phyloP scores from a whole-genome alignment of 2,888 invertebrate genomes.

The Chirona hameri region DNA sequence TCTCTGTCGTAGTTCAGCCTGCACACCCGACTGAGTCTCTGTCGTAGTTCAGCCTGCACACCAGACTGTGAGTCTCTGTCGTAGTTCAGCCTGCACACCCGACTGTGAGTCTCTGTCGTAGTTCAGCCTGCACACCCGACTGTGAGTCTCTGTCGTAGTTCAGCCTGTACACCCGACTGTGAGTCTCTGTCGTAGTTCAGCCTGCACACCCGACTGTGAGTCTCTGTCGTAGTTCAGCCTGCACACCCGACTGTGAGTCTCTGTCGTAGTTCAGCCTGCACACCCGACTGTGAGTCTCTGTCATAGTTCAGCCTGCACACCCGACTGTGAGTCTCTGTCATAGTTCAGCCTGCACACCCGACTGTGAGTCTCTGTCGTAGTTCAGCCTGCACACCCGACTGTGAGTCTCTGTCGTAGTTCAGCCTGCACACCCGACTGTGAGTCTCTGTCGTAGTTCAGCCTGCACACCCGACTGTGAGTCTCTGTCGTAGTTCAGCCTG shows the following conservation, averaged over 20 bases:
- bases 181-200: slow-evolving; percentile 30
- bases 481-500: slow-evolving; percentile 28
- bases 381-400: slow-evolving; percentile 7
- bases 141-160: slow-evolving; percentile 29
- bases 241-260: not conserved
- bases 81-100: slow-evolving; percentile 23
- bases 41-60: slow-evolving; percentile 31
- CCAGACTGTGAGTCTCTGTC: slow-evolving; percentile 24
- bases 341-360: not conserved
- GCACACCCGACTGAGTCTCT: not conserved
- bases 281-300: slow-evolving; percentile 1
- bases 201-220: slow-evolving; percentile 5
- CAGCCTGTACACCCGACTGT: slow-evolving; percentile 2
- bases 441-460: slow-evolving; percentile 30
- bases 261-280: slow-evolving; percentile 30
- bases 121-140: slow-evolving; percentile 2
- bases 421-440: slow-evolving; percentile 6
- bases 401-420: slow-evolving; percentile 29
- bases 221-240: slow-evolving; percentile 30
- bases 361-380: slow-evolving; percentile 27
- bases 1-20: slow-evolving; percentile 30
- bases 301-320: slow-evolving; percentile 30
- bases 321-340: slow-evolving; percentile 29
- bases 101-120: slow-evolving; percentile 28
- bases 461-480: slow-evolving; percentile 6